Evolutionary conservation across 2,113 vertebrate genomes (phyloP), one percentile per base, ranked within the genome.

Genomic region (Odobenus rosmarus): DNA sequence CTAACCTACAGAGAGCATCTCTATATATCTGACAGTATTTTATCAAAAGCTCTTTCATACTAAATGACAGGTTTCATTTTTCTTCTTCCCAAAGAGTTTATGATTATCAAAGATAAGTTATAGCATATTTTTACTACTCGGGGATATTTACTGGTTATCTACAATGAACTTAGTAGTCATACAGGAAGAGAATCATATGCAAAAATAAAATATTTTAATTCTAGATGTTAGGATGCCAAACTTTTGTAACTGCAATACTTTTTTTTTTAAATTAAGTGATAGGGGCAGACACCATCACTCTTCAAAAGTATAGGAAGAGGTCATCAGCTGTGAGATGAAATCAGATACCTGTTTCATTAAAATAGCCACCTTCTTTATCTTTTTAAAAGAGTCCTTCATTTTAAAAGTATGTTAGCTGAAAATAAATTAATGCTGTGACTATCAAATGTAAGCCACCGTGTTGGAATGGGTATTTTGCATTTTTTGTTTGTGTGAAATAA

Each of bases 401-500:
- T 96, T 57, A 80, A 94, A 89, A 83, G 57, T 88, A 71, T 14
- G 21, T 26, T 84, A 36, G 13, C 77, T 74, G 24, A 94, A 87
- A 94, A 84, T 62, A 97, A 86, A 84, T 93, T 79, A 84, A 90
- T 86, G 12, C 11, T 88, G 53, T 92, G 72, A 72, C 61, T 21
- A 46, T 96, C 79, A 42, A 83, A 57, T 33, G 64, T 14, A 85
- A 96, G 55, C n/a, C 53, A 64, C 11, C 7, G 36, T 72, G 39
- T 69, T 55, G 61, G 28, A 84, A 86, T 77, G 19, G 8, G 7
- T 91, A 64, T 86, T 88, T 94, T 85, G 9, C 28, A 80, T 93
- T 87, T 94, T 91, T 87, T 93, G 46, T 95, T 86, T 97, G 46
- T 76, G 36, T 59, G 33, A 81, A 81, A 71, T 59, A 90, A 96